Evolutionary conservation across 2,113 vertebrate species (phyloP), one percentile per base, ranked within the genome.

Genomic region (Chionomys nivalis): DNA sequence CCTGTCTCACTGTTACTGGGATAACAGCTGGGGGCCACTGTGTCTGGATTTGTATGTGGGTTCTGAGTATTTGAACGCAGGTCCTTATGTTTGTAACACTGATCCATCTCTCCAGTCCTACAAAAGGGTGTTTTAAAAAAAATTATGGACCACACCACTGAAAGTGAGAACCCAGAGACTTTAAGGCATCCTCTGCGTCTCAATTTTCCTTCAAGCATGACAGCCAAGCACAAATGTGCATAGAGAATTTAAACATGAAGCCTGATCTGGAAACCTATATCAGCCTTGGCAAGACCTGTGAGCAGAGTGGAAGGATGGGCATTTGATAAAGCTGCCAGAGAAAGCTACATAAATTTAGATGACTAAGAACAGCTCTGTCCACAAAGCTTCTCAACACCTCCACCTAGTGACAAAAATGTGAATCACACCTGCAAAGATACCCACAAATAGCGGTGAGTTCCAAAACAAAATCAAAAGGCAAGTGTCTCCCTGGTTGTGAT

Each of bases 301-400:
- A 21, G 75, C 17, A 19, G 5, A 42, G 55, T 5, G 52, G 72
- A 87, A 17, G 31, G 39, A 44, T 12, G 28, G 23, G 24, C 1
- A 17, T 49, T 13, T 7, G 16, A 70, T 49, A 26, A 68, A 39
- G 31, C n/a, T 94, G 85, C 85, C 61, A 23, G 14, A 31, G 61
- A 89, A 86, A 95, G 23, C 9, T 3, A 16, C 28, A 0, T 5
- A 10, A 26, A 1, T 36, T 28, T 12, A 52, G 36, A 39, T 9
- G 52, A 14, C 10, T 31, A n/a, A 44, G 5, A 9, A 58, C 58
- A 58, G 58, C 58, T 55, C n/a, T 5, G 9, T 5, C 61, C 63
- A 21, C 89, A 89, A 93, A 31, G 91, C 70, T 68, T 77, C 0
- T 7, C 95, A 83, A 83, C 28, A 83, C 0, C 75, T 9, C 97